Evolutionary conservation across 1,140 invertebrate species (phyloP), one percentile per base, ranked within the genome.

Genomic region (Cydia amplana): DNA sequence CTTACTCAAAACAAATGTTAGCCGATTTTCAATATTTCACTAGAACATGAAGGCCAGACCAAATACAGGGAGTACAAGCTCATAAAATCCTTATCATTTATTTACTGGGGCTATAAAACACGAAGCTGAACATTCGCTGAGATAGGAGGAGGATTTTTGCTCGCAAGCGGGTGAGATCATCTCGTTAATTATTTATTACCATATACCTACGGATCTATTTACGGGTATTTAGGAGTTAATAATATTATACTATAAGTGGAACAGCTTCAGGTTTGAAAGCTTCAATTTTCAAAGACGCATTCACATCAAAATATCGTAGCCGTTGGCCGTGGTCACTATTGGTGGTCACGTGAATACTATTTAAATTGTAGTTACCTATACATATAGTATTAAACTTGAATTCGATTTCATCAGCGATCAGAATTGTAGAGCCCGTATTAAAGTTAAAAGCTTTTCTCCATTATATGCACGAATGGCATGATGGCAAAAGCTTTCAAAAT

Each of bases 21-120:
- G 5, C 51, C 2, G 51, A 60, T 20, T 60, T 60, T 60, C 18
- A 60, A 60, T 60, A 60, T 16, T 60, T 60, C 3, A 49, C 46
- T n/a, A 49, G 46, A 49, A 16, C 1, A 20, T 60, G 18, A 20
- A 60, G 51, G 18, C 5, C 51, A 14, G 6, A 60, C 14, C 28
- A 18, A 40, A 32, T 20, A 28, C 65, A 67, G 65, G 28, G 32
- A 36, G 25, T 36, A 43, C 12, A 36, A 28, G 65, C 25, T 40
- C 28, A 67, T 67, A 67, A 67, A 65, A 67, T 18, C 65, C 65
- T 67, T 36, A 32, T 67, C 25, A 40, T 67, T 36, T 67, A 67
- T 67, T 67, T 67, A 67, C 65, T 36, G 1, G 25, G 32, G 65
- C 5, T 32, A 67, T 67, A 67, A 67, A 67, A n/a, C n/a, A 67